A percentile compares a stretch with the other conserved stretches of the same genome.
Evolutionary conservation across 2,113 vertebrate species (phyloP).

Genomic region (Dryoscopus gambensis): DNA sequence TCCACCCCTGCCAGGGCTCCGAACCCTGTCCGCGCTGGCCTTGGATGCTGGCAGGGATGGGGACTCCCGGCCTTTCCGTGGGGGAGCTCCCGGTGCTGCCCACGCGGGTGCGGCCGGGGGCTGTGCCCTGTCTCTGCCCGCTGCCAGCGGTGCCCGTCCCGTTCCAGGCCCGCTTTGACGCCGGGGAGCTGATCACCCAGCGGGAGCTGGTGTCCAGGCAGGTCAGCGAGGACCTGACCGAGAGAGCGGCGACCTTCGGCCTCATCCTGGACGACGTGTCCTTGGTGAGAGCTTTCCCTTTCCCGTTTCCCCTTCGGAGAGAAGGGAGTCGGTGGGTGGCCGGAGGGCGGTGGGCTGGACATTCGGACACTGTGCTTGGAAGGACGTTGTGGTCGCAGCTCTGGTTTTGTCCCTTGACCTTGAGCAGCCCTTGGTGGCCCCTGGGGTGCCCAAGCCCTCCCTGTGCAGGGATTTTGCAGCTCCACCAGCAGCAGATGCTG

Average conservation of each 20-base stretch:
- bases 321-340: accelerated
- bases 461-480: not conserved
- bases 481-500: not conserved
- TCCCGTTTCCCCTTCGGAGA: accelerated
- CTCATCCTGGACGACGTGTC: constrained; percentile 96
- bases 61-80: accelerated
- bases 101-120: accelerated
- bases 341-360: not conserved
- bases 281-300: constrained; percentile 75
- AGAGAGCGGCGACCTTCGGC: constrained; percentile 91
- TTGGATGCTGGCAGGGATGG: accelerated
- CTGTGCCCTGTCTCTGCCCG: accelerated
- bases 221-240: constrained; percentile 94
- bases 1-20: accelerated
- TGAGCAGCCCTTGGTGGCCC: not conserved
- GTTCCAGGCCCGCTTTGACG: constrained; percentile 92
- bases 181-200: constrained; percentile 95
- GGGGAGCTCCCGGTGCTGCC: no score
- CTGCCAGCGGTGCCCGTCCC: not conserved
- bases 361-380: accelerated
- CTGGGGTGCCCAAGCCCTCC: not conserved
- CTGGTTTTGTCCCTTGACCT: not conserved
- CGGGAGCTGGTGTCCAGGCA: constrained; percentile 94
- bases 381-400: not conserved
- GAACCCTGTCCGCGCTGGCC: accelerated